Evolutionary conservation across 2,797 vertebrate genomes (phyloP), one percentile per base, ranked within the genome.

Genomic region (Squalus acanthias): DNA sequence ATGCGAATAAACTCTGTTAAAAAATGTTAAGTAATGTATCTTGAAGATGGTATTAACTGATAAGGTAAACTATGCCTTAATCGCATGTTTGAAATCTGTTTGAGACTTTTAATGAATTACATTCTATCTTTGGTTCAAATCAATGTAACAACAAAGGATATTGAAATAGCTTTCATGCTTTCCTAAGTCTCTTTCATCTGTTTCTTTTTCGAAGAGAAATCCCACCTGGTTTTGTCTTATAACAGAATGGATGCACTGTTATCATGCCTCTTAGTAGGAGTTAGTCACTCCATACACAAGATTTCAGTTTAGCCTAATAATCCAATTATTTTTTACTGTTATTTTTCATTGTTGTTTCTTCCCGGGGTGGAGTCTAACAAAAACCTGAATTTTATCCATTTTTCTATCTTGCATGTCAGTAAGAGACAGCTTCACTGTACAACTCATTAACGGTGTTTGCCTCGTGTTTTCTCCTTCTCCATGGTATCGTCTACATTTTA

Each of bases 31-130:
- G 67, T 74, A 95, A 95, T 76, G 94, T n/a, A 95, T 76, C 70
- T 57, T 94, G 65, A 63, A 46, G 94, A 95, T 95, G 70, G 69
- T 57, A 95, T 95, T 74, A 95, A 60, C 53, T 76, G 94, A 95
- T 95, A 95, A 57, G 26, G 15, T 95, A 60, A 95, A 20, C 94
- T 76, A 20, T 95, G 94, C 94, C 29, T 95, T 95, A 76, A 95
- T 76, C 69, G 0, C 50, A 72, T 57, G 26, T 26, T 95, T 95
- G 69, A 95, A 72, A 95, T 95, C 46, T 95, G 46, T 95, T 95
- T 57, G 70, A 95, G 50, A 74, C 70, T 57, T 95, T 57, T 95
- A 57, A 53, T 95, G 60, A 95, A 57, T 53, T 72, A 72, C 69
- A 74, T 95, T 76, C 46, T 53, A 76, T 57, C 70, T 95, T 53